Evolutionary conservation across 2,888 invertebrate species (phyloP), one percentile per base, ranked within the genome.

Genomic region (Phlogophora meticulosa): DNA sequence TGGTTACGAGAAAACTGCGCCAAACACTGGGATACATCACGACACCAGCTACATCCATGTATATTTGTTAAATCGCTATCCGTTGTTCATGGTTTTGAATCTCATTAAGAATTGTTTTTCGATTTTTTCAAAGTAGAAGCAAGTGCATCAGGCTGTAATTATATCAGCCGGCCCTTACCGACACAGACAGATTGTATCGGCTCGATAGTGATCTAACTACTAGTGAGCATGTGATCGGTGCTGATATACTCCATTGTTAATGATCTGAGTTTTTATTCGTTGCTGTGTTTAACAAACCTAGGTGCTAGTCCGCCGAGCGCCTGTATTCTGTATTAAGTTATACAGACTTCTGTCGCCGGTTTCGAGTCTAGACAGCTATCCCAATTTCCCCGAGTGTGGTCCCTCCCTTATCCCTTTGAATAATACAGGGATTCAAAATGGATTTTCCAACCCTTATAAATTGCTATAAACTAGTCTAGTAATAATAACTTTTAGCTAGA

Each of bases 131-230:
- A 22, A 46, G 45, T 40, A 4, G 32, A 40, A 24, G 28, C 20
- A 15, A 51, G 34, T 63, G 52, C 66, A 49, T 43, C 49, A 32
- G 38, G 20, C 13, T 28, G 11, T 48, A 48, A 43, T 28, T 22
- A 28, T 32, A 65, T 46, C 36, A 43, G 75, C 24, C 24, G 36
- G 32, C 28, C 28, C 40, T n/a, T 11, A 28, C 17, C 45, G 15
- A 51, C n/a, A 20, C 45, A 22, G 36, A n/a, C 15, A 20, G 10
- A 65, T 40, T 22, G 64, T 38, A 43, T 51, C 51, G 20, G 17
- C 9, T 24, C 32, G 78, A 61, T 64, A 63, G 42, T 55, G 61
- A 61, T 64, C 61, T 17, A 24, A 61, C 60, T 38, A 22, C 56
- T 36, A n/a, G 51, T 11, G n/a, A 49, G 55, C 58, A 59, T 38